Percentiles rank a stretch among this genome's conserved stretches.
Evolutionary conservation across 2,797 vertebrate genomes (phyloP).

Genomic region (Pogoniulus pusillus): DNA sequence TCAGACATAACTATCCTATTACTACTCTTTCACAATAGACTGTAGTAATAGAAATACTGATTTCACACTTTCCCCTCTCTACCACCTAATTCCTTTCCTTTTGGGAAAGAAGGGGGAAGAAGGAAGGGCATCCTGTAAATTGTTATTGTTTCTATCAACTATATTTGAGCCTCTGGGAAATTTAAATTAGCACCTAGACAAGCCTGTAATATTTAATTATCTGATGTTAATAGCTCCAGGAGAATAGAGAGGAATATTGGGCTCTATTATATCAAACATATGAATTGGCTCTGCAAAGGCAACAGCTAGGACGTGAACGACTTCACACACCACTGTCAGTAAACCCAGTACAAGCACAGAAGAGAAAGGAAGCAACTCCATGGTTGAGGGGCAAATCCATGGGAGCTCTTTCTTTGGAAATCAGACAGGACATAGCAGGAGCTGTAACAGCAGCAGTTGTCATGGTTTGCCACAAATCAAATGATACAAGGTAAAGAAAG

Average conservation of each 20-base stretch:
- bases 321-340: not conserved
- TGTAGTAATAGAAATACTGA: not conserved
- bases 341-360: not conserved
- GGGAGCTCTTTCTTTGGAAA: not conserved
- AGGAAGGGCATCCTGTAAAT: too few species aligned
- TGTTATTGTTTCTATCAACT: too few species aligned
- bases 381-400: not conserved
- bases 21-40: not conserved
- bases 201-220: not conserved
- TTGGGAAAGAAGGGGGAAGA: too few species aligned
- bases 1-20: not conserved
- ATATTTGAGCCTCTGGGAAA: too few species aligned
- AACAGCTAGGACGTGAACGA: not conserved
- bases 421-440: not conserved
- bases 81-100: too few species aligned
- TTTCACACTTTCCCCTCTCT: too few species aligned
- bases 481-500: not conserved
- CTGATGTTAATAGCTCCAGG: not conserved
- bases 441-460: not conserved
- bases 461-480: not conserved
- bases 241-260: not conserved
- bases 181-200: too few species aligned
- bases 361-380: not conserved
- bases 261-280: not conserved
- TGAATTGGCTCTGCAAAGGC: not conserved